Percentiles rank a stretch among this genome's conserved stretches.
Evolutionary conservation across 2,113 vertebrate genomes (phyloP).

Genomic region (Ardeotis arabs): DNA sequence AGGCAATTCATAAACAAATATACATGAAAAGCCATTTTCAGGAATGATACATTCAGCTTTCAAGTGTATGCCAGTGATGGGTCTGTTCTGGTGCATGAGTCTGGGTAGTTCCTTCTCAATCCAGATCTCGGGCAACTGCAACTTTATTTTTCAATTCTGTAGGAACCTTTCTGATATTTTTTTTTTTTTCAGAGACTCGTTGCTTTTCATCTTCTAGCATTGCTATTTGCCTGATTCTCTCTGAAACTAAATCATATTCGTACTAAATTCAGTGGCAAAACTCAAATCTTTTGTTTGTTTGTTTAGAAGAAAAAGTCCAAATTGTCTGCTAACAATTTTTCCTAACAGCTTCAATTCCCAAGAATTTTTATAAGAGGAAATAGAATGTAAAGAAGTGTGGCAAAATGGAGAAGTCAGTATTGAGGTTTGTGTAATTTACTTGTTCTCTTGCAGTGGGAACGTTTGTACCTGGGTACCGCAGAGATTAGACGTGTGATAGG

Average conservation of each 20-base stretch:
- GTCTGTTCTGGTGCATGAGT: neutral
- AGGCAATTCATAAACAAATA: neutral
- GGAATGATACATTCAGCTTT: neutral
- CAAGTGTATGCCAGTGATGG: neutral
- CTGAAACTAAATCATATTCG: neutral
- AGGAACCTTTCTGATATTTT: neutral
- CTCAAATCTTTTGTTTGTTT: neutral
- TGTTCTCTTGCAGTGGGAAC: neutral
- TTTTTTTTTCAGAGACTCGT: neutral
- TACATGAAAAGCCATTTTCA: neutral
- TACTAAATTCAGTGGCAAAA: neutral
- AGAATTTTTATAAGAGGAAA: neutral
- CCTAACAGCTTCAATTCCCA: neutral
- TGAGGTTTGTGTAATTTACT: neutral
- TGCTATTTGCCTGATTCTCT: neutral
- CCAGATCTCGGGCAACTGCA: neutral
- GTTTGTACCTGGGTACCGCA: neutral
- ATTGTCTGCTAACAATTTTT: neutral
- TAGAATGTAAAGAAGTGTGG: neutral
- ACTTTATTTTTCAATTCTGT: neutral
- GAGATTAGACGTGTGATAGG: neutral
- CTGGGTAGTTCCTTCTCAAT: neutral
- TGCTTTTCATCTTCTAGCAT: neutral
- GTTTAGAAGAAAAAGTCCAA: neutral
- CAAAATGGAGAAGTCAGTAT: neutral